phyloP scores from a whole-genome alignment of 2,797 vertebrate species.

The Gadopsis bispinosus region DNA sequence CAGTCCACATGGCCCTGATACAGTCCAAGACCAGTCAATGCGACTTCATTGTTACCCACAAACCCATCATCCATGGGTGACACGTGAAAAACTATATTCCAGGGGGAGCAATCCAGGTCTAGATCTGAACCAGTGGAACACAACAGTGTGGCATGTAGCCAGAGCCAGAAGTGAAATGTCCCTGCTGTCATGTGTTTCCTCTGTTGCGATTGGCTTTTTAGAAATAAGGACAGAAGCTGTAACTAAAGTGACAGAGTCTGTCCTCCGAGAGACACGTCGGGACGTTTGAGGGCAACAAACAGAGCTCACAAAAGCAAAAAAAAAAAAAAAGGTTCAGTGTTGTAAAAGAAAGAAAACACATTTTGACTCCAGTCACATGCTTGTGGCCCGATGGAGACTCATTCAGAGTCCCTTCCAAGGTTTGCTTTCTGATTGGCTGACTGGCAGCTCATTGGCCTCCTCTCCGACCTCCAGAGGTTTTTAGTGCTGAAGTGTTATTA shows the following conservation, averaged over 20 bases:
- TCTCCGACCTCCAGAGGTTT: neutral
- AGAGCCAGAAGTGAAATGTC: neutral
- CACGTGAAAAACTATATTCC: neutral
- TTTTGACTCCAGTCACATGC: constrained; percentile 5
- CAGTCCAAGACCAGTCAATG: neutral
- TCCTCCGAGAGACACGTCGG: neutral
- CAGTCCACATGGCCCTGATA: too few species aligned
- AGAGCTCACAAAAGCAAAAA: too few species aligned
- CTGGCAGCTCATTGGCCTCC: neutral
- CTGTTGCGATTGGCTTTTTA: neutral
- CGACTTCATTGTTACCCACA: too few species aligned
- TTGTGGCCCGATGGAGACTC: neutral
- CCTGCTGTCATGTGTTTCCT: neutral
- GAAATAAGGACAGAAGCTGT: neutral
- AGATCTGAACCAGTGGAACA: neutral
- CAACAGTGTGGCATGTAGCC: neutral
- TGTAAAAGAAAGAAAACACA: neutral
- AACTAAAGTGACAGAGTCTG: neutral
- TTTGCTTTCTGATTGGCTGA: neutral
- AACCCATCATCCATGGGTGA: rapidly evolving
- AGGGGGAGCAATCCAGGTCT: neutral
- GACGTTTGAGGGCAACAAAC: neutral
- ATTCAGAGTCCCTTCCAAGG: neutral
- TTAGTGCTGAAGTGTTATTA: constrained; percentile 1
- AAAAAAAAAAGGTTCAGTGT: neutral